Conservation (phyloP, 2,797 vertebrate genomes). For the Myotis planiceps region DNA sequence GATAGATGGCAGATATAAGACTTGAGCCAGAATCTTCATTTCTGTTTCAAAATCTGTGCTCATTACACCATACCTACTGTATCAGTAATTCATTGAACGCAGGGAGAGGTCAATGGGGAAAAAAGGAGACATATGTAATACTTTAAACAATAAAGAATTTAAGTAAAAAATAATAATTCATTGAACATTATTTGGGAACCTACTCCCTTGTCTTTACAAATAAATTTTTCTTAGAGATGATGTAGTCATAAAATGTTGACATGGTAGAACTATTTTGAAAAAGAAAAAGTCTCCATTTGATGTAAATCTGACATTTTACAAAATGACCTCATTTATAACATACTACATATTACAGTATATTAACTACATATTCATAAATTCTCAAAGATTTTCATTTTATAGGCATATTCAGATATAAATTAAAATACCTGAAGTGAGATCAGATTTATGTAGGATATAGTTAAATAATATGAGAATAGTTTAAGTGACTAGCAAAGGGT, state of each 20-base stretch:
- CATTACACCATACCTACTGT: not conserved
- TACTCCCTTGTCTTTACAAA: not conserved
- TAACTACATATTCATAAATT: not conserved
- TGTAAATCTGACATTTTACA: not conserved
- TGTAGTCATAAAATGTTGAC: not conserved
- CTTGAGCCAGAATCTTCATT: not conserved
- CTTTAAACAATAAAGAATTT: no score
- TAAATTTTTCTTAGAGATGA: constrained; percentile 13
- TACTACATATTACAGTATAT: not conserved
- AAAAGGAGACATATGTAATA: no score
- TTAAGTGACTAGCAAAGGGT: not conserved
- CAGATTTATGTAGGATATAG: not conserved
- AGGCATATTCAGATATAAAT: constrained; percentile 24
- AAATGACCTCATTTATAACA: not conserved
- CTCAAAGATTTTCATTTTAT: not conserved
- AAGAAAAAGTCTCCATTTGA: not conserved
- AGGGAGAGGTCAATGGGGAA: no score
- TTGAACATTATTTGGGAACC: not conserved
- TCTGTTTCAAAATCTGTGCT: not conserved
- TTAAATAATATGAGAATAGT: not conserved
- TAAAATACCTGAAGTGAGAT: constrained; percentile 36
- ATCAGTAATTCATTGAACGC: not conserved
- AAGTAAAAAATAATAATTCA: not conserved
- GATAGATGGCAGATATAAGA: not conserved
- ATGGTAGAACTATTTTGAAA: not conserved